Base-by-base conservation (phyloP, 2,113 vertebrate genomes). In the Saccopteryx leptura region DNA sequence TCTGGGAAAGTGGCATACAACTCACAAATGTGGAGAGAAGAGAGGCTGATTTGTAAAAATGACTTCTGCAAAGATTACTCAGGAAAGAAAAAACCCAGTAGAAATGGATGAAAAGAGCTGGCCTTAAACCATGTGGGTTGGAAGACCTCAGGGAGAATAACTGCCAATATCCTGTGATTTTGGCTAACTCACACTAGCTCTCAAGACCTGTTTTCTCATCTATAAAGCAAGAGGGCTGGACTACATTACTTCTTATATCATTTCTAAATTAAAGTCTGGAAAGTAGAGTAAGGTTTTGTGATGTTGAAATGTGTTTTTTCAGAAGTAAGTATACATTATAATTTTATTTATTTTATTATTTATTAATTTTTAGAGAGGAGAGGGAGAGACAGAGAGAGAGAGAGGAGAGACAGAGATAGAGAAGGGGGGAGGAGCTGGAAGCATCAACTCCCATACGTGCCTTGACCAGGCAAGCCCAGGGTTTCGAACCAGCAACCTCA, bases 1-100 rank as follows among this genome's bases (percentile, higher is more conserved):
- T 56, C 52, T 94, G 69, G 39, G 48, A 95, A 91, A 93, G 39
- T 52, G 28, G 56, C 24, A 48, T 89, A 46, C 24, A 84, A 87
- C 13, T 93, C 56, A 66, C 12, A 94, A 63, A 61, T 72, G 52
- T 63, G 61, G 66, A 85, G 21, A 83, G 56, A 88, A 31, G 12
- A 72, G 39, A 79, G 63, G 68, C n/a, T 18, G n/a, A 23, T 50
- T 48, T 83, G 13, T 85, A 60, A 74, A 79, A 75, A 60, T 82
- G 39, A 82, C 56, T 84, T 95, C 56, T 93, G 28, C 68, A 85
- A 89, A 85, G 31, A 71, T 7, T 39, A 28, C 31, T 93, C 39
- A 69, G 60, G n/a, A 93, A 96, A 88, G n/a, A 61, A 91, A 18
- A 33, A 31, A 4, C 50, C 58, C 28, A 63, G 7, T 33, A 88